Evolutionary conservation across 2,888 invertebrate species (phyloP).

Genomic region (Cataglyphis livida): DNA sequence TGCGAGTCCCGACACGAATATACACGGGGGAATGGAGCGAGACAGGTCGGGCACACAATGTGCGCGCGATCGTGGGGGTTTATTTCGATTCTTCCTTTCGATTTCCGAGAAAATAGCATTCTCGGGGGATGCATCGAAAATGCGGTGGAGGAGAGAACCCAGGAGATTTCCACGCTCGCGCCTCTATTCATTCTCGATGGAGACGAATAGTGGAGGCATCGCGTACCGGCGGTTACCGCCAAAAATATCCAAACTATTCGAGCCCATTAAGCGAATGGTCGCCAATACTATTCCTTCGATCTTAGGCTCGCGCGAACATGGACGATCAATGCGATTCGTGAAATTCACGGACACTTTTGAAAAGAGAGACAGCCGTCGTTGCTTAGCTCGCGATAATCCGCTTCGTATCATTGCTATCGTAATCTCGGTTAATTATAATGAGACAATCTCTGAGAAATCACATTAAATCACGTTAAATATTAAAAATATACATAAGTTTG

Average conservation of each 20-base stretch:
- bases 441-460: constrained; percentile 54
- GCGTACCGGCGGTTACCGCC: constrained; percentile 65
- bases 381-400: constrained; percentile 57
- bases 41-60: constrained; percentile 46
- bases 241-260: constrained; percentile 83
- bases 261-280: constrained; percentile 72
- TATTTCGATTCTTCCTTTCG: constrained; percentile 69
- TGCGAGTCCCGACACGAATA: constrained; percentile 43
- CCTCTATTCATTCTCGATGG: constrained; percentile 58
- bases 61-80: constrained; percentile 56
- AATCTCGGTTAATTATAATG: constrained; percentile 40
- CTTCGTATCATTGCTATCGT: constrained; percentile 58
- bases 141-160: constrained; percentile 70
- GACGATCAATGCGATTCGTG: constrained; percentile 72
- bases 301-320: constrained; percentile 54
- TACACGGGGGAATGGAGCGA: constrained; percentile 38
- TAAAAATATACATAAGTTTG: not conserved
- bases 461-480: not conserved
- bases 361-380: not conserved
- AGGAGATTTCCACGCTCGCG: constrained; percentile 62
- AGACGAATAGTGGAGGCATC: constrained; percentile 39
- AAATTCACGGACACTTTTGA: constrained; percentile 35
- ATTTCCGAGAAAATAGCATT: constrained; percentile 75
- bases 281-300: constrained; percentile 25
- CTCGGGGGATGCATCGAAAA: constrained; percentile 74